Evolutionary conservation across 2,888 invertebrate species (phyloP).

Genomic region (Volucella zonaria): DNA sequence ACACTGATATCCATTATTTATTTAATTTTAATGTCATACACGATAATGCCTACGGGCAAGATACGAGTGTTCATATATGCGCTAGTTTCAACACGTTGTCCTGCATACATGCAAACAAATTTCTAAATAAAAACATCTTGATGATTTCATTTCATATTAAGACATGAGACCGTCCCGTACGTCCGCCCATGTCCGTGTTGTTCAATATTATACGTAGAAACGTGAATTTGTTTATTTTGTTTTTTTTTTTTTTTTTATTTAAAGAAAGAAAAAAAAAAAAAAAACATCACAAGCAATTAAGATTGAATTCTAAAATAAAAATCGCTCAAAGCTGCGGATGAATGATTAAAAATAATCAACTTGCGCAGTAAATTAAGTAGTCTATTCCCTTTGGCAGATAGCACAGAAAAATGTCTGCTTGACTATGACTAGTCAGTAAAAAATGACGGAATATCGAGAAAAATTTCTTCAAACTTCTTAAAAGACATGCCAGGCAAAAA

Average conservation of each 20-base stretch:
- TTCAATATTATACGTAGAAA: conserved; percentile 13
- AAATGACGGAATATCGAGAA: no score
- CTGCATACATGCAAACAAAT: conserved; percentile 24
- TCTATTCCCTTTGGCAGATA: conserved; percentile 59
- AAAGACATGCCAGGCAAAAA: conserved; percentile 8
- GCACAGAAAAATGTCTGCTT: conserved; percentile 22
- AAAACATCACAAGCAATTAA: conserved; percentile 68
- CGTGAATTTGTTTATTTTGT: background rate
- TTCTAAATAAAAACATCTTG: conserved; percentile 49
- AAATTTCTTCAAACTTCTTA: background rate
- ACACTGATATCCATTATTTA: conserved; percentile 34
- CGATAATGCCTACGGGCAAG: conserved; percentile 27
- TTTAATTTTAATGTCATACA: conserved; percentile 29
- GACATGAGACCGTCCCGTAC: conserved; percentile 34
- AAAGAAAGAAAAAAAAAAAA: background rate
- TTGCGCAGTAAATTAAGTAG: conserved; percentile 33
- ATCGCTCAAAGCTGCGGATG: conserved; percentile 72
- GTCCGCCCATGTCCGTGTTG: background rate
- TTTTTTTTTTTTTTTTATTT: no score
- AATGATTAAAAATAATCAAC: conserved; percentile 71
- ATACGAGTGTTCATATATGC: background rate
- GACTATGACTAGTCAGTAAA: no score
- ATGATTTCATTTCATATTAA: conserved; percentile 69
- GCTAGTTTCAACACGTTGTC: conserved; percentile 53
- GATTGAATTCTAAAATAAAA: conserved; percentile 63